These are phyloP conservation scores for Carassius carassius DNA, from an alignment of 2,113 vertebrate genomes.

Conservation along the genomic window DNA sequence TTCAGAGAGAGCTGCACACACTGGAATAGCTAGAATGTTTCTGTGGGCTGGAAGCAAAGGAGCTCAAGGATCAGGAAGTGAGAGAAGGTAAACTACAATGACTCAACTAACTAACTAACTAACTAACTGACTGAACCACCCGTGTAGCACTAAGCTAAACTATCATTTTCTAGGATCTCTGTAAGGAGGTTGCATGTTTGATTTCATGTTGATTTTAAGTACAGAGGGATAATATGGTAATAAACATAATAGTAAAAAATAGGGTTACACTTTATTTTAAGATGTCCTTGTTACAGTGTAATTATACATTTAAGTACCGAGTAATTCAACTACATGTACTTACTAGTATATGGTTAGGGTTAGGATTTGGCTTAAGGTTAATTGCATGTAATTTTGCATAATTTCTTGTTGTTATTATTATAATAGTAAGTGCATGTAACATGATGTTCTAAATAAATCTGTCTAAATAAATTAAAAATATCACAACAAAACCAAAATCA, in stretches of 20 bases:
- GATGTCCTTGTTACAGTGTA: too few species aligned
- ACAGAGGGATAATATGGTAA: not conserved
- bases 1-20: conserved; percentile 68
- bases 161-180: not conserved
- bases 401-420: too few species aligned
- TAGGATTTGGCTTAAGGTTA: too few species aligned
- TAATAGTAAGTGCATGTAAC: not conserved
- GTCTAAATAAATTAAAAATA: not conserved
- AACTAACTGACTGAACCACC: not conserved
- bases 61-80: conserved; percentile 81
- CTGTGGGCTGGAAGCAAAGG: conserved; percentile 87
- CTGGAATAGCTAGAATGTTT: conserved; percentile 83
- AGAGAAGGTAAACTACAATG: conserved; percentile 79
- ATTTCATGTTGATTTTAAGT: not conserved
- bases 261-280: too few species aligned
- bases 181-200: not conserved
- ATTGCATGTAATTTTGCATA: too few species aligned
- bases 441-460: not conserved
- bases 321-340: too few species aligned
- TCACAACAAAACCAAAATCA: not conserved
- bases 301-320: too few species aligned
- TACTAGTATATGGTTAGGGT: too few species aligned
- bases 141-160: not conserved
- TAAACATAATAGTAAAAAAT: not conserved
- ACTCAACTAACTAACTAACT: not conserved